Evolutionary conservation across 2,797 vertebrate genomes (phyloP), one percentile per base, ranked within the genome.

Genomic region (Cyprinella venusta): DNA sequence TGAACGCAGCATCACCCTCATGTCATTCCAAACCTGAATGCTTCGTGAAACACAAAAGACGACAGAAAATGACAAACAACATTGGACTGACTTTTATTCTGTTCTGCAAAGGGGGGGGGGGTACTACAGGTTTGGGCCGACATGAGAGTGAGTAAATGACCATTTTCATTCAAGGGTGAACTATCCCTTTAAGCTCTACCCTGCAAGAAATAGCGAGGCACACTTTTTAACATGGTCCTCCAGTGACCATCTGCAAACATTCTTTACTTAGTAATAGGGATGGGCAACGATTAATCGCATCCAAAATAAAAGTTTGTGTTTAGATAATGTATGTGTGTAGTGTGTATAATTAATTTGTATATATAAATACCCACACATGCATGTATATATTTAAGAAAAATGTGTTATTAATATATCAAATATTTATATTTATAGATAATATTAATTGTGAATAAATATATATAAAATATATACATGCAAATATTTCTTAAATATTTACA

Each of bases 211-310:
- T 26, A 26, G 36, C 10, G 42, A 77, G 50, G 42, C 61, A 86
- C 30, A 45, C 26, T 85, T 77, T 77, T 77, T 45, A 67, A 64
- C 59, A 74, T 24, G 63, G 69, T 82, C 82, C 59, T 33, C 82
- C 75, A 84, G 69, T 69, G 79, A 84, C 85, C 79, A 79, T 16
- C 54, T 65, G 16, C 6, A 67, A 68, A 68, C 16, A 59, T 59
- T 30, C 54, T 82, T 82, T 82, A 71, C 64, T 72, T n/a, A 48
- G 21, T 70, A n/a, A n/a, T n/a, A n/a, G n/a, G n/a, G n/a, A n/a
- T n/a, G n/a, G n/a, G n/a, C n/a, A n/a, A n/a, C n/a, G n/a, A n/a
- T n/a, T n/a, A n/a, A n/a, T n/a, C n/a, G n/a, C n/a, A n/a, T n/a
- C n/a, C n/a, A n/a, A n/a, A n/a, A n/a, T n/a, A n/a, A n/a, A n/a